Evolutionary conservation across 2,113 vertebrate species (phyloP).

Genomic region (Limnothrissa miodon): DNA sequence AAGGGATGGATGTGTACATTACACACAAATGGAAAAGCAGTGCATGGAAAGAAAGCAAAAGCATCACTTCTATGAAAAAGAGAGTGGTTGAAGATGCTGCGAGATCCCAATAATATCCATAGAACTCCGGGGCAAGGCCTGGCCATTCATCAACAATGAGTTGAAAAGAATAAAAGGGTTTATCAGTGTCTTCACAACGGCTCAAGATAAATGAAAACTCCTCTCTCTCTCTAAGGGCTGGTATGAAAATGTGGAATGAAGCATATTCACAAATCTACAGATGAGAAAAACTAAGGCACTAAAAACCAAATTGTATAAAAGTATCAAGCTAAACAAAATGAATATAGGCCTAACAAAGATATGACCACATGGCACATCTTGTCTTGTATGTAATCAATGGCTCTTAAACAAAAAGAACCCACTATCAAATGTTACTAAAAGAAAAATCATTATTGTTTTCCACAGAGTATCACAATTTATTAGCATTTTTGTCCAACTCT

Average conservation of each 20-base stretch:
- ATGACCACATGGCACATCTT: not conserved
- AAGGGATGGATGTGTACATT: not conserved
- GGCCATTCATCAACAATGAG: conserved; percentile 3
- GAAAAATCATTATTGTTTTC: not conserved
- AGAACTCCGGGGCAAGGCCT: not conserved
- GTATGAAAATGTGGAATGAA: not conserved
- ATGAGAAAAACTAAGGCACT: not conserved
- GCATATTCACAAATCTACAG: not conserved
- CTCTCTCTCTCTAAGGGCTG: not conserved
- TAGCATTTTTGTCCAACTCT: conserved; percentile 69
- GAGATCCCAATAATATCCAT: not conserved
- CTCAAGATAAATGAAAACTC: not conserved
- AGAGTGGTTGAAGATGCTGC: not conserved
- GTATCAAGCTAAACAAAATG: too few relatives aligned
- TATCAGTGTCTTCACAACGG: not conserved
- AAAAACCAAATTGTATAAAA: too few relatives aligned
- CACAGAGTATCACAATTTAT: conserved; percentile 77
- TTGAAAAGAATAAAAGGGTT: not conserved
- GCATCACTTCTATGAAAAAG: not conserved
- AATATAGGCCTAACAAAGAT: not conserved
- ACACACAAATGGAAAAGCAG: not conserved
- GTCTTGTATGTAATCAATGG: not conserved
- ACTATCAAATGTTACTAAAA: not conserved
- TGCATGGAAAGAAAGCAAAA: not conserved
- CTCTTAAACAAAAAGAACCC: not conserved